These are phyloP conservation scores for Sceloporus undulatus DNA, from an alignment of 2,113 vertebrate genomes.

Conservation along the genomic window DNA sequence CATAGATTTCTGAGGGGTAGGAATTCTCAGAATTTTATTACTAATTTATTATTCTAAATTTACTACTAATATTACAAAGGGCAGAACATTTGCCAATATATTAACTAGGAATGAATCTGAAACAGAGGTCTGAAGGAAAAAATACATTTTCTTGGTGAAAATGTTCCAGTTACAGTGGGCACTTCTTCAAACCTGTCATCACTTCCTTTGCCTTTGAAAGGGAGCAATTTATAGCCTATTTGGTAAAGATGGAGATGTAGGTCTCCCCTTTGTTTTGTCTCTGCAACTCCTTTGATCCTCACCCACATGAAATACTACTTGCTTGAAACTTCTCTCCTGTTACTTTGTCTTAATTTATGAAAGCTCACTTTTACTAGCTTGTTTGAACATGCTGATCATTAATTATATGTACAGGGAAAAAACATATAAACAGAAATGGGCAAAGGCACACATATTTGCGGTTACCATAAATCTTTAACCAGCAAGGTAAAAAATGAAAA, in stretches of 20 bases:
- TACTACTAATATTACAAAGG: constrained; percentile 34
- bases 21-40: background rate
- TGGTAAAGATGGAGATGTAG: constrained; percentile 52
- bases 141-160: constrained; percentile 50
- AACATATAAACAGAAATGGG: constrained; percentile 29
- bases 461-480: constrained; percentile 36
- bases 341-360: constrained; percentile 29
- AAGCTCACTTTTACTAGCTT: constrained; percentile 46
- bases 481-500: constrained; percentile 33
- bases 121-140: constrained; percentile 35
- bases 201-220: constrained; percentile 48
- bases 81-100: constrained; percentile 29
- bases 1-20: constrained; percentile 27
- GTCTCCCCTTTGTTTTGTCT: constrained; percentile 39
- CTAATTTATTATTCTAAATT: no score
- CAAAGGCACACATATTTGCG: background rate
- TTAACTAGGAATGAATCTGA: constrained; percentile 56
- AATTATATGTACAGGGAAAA: constrained; percentile 48
- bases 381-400: constrained; percentile 51
- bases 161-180: constrained; percentile 38
- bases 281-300: constrained; percentile 29
- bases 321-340: constrained; percentile 12
- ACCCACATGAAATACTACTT: constrained; percentile 45
- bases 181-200: constrained; percentile 58
- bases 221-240: constrained; percentile 35